phyloP scores from a whole-genome alignment of 2,113 vertebrate species.

The Dipodomys ordii region DNA sequence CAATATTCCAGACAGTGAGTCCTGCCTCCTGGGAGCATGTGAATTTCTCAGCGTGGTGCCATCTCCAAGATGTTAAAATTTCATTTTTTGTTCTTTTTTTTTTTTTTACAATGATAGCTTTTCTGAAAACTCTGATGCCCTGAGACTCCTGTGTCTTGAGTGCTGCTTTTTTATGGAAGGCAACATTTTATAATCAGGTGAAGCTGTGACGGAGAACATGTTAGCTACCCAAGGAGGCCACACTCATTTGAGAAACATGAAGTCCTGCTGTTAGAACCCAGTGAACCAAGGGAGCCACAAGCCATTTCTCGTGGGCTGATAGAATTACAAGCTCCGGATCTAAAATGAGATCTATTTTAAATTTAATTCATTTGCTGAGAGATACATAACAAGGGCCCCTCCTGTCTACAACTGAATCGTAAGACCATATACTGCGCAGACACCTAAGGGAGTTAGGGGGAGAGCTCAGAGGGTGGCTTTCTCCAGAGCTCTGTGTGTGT shows the following conservation, averaged over 20 bases:
- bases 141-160: slow-evolving; percentile 55
- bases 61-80: slow-evolving; percentile 60
- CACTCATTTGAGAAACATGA: slow-evolving; percentile 42
- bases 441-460: rapidly evolving
- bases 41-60: slow-evolving; percentile 77
- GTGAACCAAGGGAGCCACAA: slow-evolving; percentile 73
- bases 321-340: slow-evolving; percentile 61
- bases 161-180: slow-evolving; percentile 44
- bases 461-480: neutral
- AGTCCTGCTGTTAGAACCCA: slow-evolving; percentile 57
- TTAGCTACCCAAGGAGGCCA: neutral
- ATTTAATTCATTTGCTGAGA: slow-evolving; percentile 73
- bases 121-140: slow-evolving; percentile 36
- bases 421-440: neutral
- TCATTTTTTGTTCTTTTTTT: neutral
- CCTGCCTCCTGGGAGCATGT: slow-evolving; percentile 59
- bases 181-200: slow-evolving; percentile 52
- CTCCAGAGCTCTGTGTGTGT: neutral
- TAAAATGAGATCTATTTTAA: slow-evolving; percentile 73
- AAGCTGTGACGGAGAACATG: slow-evolving; percentile 39
- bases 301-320: slow-evolving; percentile 68
- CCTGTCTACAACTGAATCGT: slow-evolving; percentile 5
- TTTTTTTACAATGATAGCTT: slow-evolving; percentile 64
- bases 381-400: slow-evolving; percentile 50
- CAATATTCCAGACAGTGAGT: slow-evolving; percentile 59